Conservation (phyloP, 2,888 invertebrate genomes). For the Dyspetes luteomarginatus region DNA sequence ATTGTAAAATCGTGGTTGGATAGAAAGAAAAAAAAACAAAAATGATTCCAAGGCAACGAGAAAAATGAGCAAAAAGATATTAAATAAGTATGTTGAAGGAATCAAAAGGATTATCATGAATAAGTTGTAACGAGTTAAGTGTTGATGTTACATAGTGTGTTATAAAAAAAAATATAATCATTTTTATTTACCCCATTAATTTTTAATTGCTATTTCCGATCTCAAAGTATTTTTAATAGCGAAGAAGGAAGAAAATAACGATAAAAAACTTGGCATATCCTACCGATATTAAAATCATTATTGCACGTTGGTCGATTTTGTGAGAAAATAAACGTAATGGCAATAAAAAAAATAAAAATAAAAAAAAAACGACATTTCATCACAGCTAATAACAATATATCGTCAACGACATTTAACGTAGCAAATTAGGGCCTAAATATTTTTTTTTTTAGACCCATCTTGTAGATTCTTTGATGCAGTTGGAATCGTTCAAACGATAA, state of each 20-base stretch:
- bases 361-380: neutral
- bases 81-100: neutral
- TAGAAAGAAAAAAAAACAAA: neutral
- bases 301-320: slow-evolving; percentile 3
- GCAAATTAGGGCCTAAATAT: neutral
- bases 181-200: neutral
- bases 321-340: neutral
- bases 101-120: slow-evolving; percentile 18
- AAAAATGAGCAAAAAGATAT: neutral
- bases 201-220: slow-evolving; percentile 22
- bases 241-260: slow-evolving; percentile 35
- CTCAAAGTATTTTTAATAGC: slow-evolving; percentile 30
- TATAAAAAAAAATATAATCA: slow-evolving; percentile 12
- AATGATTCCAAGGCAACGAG: neutral
- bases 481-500: slow-evolving; percentile 23
- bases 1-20: neutral
- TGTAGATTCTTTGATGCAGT: slow-evolving; percentile 8
- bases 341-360: slow-evolving; percentile 1
- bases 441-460: neutral
- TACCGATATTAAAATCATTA: slow-evolving; percentile 23
- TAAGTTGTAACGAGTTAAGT: slow-evolving; percentile 55
- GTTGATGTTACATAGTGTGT: slow-evolving; percentile 56
- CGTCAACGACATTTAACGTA: neutral
- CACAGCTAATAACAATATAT: slow-evolving; percentile 22
- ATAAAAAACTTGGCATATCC: slow-evolving; percentile 52